Percentiles rank a stretch among this genome's conserved stretches.
Conservation (phyloP, 2,888 invertebrate genomes). For the Polydrusus tereticollis region DNA sequence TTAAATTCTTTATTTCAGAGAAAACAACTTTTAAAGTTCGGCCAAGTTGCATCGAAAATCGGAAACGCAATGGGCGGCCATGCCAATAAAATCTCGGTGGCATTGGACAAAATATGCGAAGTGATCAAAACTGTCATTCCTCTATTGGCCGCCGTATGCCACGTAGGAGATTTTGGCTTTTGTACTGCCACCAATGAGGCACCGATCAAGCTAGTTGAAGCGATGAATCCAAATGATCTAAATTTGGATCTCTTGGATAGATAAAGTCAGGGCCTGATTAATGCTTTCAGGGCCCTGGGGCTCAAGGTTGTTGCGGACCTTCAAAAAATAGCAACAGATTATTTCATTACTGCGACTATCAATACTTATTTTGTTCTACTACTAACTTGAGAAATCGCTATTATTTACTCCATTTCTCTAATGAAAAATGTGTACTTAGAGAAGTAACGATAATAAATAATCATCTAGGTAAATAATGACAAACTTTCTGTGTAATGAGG, state of each 20-base stretch:
- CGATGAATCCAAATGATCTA: constrained; percentile 55
- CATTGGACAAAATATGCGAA: constrained; percentile 64
- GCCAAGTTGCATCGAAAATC: constrained; percentile 61
- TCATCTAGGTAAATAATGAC: too few relatives aligned
- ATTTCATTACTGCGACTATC: too few relatives aligned
- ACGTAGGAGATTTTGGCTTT: constrained; percentile 65
- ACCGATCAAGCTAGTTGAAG: constrained; percentile 56
- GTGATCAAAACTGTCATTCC: constrained; percentile 65
- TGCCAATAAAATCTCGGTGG: constrained; percentile 60
- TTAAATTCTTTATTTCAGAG: constrained; percentile 52
- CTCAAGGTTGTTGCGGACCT: too few relatives aligned
- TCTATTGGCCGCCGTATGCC: constrained; percentile 64
- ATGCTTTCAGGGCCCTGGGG: too few relatives aligned
- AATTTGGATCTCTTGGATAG: constrained; percentile 53
- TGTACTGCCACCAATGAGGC: constrained; percentile 62
- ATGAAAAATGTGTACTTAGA: too few relatives aligned
- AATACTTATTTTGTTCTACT: too few relatives aligned
- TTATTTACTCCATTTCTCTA: too few relatives aligned
- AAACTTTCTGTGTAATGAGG: too few relatives aligned
- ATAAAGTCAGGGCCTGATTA: constrained; percentile 10
- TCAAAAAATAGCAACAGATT: too few relatives aligned
- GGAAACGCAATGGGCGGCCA: constrained; percentile 63
- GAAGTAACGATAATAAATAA: too few relatives aligned
- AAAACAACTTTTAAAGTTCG: constrained; percentile 60
- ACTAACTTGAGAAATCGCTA: too few relatives aligned